phyloP scores from a whole-genome alignment of 2,797 vertebrate species.

The Heterohyrax brucei region DNA sequence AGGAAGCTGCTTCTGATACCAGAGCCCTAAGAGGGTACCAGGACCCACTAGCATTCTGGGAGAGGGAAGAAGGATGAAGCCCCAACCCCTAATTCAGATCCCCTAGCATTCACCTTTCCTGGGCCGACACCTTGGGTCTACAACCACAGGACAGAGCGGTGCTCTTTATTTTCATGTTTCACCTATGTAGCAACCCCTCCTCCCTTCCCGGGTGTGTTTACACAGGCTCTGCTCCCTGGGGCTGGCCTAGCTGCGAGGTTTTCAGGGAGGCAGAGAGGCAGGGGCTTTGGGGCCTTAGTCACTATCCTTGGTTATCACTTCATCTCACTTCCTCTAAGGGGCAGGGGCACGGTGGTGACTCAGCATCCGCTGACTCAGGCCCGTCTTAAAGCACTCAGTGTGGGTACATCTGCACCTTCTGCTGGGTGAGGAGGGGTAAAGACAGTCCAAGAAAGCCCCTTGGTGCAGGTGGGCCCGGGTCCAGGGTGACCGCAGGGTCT shows the following conservation, averaged over 20 bases:
- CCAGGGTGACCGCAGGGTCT: not conserved
- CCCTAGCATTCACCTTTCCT: not conserved
- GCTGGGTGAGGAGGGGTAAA: not conserved
- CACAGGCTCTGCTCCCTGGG: conserved; percentile 67
- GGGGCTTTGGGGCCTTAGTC: conserved; percentile 82
- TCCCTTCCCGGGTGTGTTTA: conserved; percentile 71
- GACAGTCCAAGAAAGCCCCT: conserved; percentile 21
- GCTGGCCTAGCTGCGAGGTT: conserved; percentile 65
- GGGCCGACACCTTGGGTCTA: conserved; percentile 49
- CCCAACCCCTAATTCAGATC: not conserved
- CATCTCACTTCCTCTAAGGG: conserved; percentile 76
- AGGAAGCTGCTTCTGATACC: not conserved
- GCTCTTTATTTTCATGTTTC: conserved; percentile 82
- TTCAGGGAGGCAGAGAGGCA: conserved; percentile 74
- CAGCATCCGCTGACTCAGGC: not conserved
- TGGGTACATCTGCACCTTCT: not conserved
- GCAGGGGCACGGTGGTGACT: not conserved
- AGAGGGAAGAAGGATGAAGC: not conserved
- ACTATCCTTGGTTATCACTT: conserved; percentile 69
- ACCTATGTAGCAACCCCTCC: conserved; percentile 83
- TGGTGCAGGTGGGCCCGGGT: not conserved
- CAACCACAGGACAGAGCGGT: conserved; percentile 76
- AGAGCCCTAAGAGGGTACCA: not conserved
- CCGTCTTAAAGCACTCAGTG: not conserved
- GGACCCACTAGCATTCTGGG: not conserved